Conservation (phyloP, 2,797 vertebrate species). For the Pachyuromys duprasi region DNA sequence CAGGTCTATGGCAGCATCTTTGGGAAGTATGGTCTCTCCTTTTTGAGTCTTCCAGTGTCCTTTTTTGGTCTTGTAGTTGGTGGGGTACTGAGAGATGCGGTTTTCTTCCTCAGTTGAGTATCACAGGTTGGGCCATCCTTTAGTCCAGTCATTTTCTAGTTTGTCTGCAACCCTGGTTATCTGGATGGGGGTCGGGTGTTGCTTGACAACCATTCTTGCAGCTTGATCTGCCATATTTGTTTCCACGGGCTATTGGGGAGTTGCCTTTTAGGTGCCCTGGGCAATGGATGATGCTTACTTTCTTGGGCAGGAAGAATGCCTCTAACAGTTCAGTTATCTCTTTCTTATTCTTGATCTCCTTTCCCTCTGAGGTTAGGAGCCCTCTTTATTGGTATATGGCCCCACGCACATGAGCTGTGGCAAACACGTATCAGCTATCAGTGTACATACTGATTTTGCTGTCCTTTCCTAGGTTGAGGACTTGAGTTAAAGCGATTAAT, state of each 20-base stretch:
- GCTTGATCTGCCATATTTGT: background rate
- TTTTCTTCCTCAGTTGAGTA: too few species aligned
- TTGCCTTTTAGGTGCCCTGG: background rate
- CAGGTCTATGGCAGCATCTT: too few species aligned
- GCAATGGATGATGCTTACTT: background rate
- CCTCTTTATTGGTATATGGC: background rate
- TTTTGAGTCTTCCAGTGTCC: too few species aligned
- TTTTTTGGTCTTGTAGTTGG: too few species aligned
- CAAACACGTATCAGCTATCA: background rate
- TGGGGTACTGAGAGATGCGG: too few species aligned
- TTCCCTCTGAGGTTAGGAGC: background rate
- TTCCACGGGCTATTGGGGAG: background rate
- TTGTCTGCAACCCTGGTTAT: too few species aligned
- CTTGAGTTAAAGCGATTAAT: background rate
- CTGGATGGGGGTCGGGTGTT: too few species aligned
- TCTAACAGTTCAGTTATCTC: background rate
- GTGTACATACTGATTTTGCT: background rate
- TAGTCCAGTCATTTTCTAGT: too few species aligned
- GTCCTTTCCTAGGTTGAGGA: rapidly evolving
- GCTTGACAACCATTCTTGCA: too few species aligned
- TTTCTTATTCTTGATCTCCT: background rate
- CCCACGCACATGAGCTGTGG: background rate
- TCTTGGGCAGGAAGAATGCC: too few species aligned
- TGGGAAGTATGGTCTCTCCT: too few species aligned
- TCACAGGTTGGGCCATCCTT: too few species aligned